phyloP scores from a whole-genome alignment of 2,888 invertebrate species.

The Dichetophora obliterata region DNA sequence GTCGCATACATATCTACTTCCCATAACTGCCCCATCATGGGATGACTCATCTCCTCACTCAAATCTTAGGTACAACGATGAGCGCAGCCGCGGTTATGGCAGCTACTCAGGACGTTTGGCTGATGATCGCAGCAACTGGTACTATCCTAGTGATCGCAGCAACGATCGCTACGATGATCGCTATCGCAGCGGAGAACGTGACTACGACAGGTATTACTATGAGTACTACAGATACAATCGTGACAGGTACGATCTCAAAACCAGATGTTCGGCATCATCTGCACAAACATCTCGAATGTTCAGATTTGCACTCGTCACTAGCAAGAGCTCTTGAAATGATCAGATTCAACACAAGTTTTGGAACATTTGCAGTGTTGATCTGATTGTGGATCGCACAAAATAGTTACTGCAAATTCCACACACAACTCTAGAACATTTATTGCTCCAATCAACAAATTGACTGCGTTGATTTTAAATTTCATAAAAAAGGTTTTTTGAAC shows the following conservation, averaged over 20 bases:
- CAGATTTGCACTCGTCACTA: too few relatives aligned
- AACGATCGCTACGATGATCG: constrained; percentile 63
- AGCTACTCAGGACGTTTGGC: constrained; percentile 57
- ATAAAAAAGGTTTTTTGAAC: too few relatives aligned
- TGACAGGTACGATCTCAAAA: constrained; percentile 45
- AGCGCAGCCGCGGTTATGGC: constrained; percentile 49
- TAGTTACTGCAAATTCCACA: background rate
- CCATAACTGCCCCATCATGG: background rate
- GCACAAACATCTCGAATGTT: too few relatives aligned
- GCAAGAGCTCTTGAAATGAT: too few relatives aligned
- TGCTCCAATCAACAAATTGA: too few relatives aligned
- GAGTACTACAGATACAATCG: constrained; percentile 42
- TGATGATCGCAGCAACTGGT: constrained; percentile 64
- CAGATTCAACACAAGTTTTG: background rate
- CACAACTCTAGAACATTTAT: background rate
- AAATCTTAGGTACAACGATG: constrained; percentile 48
- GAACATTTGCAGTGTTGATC: background rate
- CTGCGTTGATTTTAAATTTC: background rate
- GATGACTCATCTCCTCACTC: background rate
- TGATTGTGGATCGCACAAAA: background rate
- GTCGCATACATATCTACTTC: background rate
- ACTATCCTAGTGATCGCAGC: constrained; percentile 55
- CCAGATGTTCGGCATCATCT: background rate
- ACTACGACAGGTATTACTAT: constrained; percentile 58
- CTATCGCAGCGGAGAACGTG: constrained; percentile 41